Conservation (phyloP, 1,140 invertebrate genomes). For the Drosophila arizonae region DNA sequence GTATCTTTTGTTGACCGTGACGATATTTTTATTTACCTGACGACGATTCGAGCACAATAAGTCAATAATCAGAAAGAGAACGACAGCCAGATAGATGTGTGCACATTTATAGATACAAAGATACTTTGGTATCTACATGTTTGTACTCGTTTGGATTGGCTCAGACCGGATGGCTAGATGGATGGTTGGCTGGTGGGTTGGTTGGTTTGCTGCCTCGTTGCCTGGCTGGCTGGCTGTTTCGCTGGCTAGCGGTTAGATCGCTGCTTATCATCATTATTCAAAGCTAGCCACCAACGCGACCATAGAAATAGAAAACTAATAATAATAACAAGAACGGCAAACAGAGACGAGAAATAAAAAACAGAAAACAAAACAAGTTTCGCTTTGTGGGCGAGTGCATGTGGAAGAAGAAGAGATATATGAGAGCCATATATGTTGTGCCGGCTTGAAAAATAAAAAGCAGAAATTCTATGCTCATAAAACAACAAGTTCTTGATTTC, state of each 20-base stretch:
- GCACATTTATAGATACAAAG: slow-evolving; percentile 1
- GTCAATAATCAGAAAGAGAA: slow-evolving; percentile 74
- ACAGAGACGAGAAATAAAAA: slow-evolving; percentile 70
- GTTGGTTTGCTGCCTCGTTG: slow-evolving; percentile 5
- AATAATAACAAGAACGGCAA: slow-evolving; percentile 79
- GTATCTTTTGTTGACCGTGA: slow-evolving; percentile 66
- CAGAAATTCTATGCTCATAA: slow-evolving; percentile 73
- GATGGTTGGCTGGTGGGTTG: slow-evolving; percentile 20
- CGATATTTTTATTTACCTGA: slow-evolving; percentile 65
- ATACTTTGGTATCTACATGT: not conserved
- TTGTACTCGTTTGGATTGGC: slow-evolving; percentile 15
- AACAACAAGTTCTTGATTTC: slow-evolving; percentile 76
- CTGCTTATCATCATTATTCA: slow-evolving; percentile 79
- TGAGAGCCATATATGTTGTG: slow-evolving; percentile 16
- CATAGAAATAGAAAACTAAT: slow-evolving; percentile 67
- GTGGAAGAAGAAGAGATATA: slow-evolving; percentile 45
- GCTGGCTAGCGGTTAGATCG: slow-evolving; percentile 30
- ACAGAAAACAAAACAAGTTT: slow-evolving; percentile 55
- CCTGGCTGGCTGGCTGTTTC: slow-evolving; percentile 11
- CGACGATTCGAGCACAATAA: slow-evolving; percentile 68
- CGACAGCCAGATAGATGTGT: slow-evolving; percentile 35
- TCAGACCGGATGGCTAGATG: slow-evolving; percentile 8
- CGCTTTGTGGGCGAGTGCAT: slow-evolving; percentile 45
- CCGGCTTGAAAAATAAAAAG: not conserved
- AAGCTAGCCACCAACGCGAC: slow-evolving; percentile 74